A percentile compares a stretch with the other conserved stretches of the same genome.
These are phyloP conservation scores for Drosophila mercatorum DNA, from an alignment of 2,888 invertebrate species.

Conservation along the genomic window DNA sequence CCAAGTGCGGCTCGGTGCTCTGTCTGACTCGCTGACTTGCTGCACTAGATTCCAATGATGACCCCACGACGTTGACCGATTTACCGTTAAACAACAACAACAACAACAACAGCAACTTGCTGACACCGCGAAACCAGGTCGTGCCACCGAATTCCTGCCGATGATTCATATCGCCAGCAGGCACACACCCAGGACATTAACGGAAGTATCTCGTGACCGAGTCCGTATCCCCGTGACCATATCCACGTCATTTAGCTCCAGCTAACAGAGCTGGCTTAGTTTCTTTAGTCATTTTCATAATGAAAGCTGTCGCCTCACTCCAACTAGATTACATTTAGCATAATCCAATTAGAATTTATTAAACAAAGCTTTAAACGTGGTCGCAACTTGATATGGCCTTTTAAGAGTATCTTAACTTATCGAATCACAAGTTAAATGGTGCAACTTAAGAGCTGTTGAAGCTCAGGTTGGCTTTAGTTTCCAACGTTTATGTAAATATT, in stretches of 20 bases:
- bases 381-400: background rate
- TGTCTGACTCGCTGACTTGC: constrained; percentile 35
- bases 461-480: background rate
- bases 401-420: constrained; percentile 2
- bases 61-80: constrained; percentile 53
- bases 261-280: background rate
- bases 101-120: constrained; percentile 1
- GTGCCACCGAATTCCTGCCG: constrained; percentile 27
- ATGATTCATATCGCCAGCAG: constrained; percentile 31
- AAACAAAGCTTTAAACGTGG: background rate
- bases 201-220: constrained; percentile 11
- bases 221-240: constrained; percentile 2
- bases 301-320: constrained; percentile 5
- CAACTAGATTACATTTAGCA: background rate
- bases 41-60: constrained; percentile 65
- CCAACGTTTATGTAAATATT: background rate
- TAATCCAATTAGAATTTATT: background rate
- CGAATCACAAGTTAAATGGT: constrained; percentile 7
- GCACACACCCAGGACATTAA: constrained; percentile 49
- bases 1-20: constrained; percentile 19
- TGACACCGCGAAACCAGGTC: constrained; percentile 11
- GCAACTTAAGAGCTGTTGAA: background rate
- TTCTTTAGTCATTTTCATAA: background rate
- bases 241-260: background rate
- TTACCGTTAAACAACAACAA: constrained; percentile 32